Percentiles rank a stretch among this genome's conserved stretches.
Evolutionary conservation across 1,140 invertebrate species (phyloP).

Genomic region (Helicorthomorpha holstii): DNA sequence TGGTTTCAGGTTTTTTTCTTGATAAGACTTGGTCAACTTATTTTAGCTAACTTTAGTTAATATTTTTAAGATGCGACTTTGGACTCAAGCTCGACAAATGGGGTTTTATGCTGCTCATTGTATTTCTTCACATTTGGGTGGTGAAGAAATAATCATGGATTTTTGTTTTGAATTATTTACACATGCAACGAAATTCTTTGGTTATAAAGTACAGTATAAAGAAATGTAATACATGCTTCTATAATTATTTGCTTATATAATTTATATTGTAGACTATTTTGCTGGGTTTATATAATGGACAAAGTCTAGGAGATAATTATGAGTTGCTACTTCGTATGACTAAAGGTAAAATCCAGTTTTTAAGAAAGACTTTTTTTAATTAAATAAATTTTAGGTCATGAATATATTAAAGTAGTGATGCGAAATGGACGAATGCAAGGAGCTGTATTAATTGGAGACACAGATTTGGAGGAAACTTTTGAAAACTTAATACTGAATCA

Average conservation of each 20-base stretch:
- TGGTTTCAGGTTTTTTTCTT: constrained; percentile 56
- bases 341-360: constrained; percentile 28
- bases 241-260: neutral
- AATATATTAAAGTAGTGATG: constrained; percentile 84
- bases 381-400: constrained; percentile 29
- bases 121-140: constrained; percentile 49
- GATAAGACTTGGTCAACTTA: neutral
- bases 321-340: constrained; percentile 76
- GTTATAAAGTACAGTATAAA: constrained; percentile 55
- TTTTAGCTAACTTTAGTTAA: constrained; percentile 2
- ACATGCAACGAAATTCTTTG: constrained; percentile 90
- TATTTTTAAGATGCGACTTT: constrained; percentile 62
- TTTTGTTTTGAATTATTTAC: constrained; percentile 96
- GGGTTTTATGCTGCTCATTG: constrained; percentile 79
- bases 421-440: constrained; percentile 73
- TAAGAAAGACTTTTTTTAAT: neutral
- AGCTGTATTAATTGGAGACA: constrained; percentile 89
- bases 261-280: constrained; percentile 42
- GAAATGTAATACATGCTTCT: constrained; percentile 9
- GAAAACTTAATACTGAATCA: constrained; percentile 96
- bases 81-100: constrained; percentile 97
- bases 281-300: constrained; percentile 85
- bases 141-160: constrained; percentile 48
- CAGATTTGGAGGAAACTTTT: constrained; percentile 92
- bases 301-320: constrained; percentile 64